A percentile compares a stretch with the other conserved stretches of the same genome.
Evolutionary conservation across 2,797 vertebrate species (phyloP).

Genomic region (Acipenser oxyrinchus): DNA sequence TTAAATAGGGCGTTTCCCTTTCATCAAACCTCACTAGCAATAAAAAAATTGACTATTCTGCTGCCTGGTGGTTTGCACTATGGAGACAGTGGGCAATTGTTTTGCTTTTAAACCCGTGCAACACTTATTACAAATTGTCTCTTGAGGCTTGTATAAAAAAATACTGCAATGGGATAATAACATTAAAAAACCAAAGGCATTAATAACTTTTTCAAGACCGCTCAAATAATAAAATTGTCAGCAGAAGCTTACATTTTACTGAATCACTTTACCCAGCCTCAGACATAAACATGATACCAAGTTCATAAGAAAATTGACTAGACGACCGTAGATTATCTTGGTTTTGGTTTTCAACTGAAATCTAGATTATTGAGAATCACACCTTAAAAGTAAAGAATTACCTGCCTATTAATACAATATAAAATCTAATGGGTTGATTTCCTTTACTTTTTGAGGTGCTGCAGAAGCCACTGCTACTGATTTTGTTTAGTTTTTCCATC

Average conservation of each 20-base stretch:
- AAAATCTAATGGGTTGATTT: not conserved
- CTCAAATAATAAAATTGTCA: conserved; percentile 37
- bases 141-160: conserved; percentile 28
- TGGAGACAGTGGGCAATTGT: conserved; percentile 40
- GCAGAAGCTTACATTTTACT: conserved; percentile 32
- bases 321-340: no score
- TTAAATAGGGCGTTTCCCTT: conserved; percentile 17
- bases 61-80: conserved; percentile 13
- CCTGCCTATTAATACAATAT: no score
- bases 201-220: conserved; percentile 47
- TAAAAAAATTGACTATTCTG: not conserved
- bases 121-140: conserved; percentile 30
- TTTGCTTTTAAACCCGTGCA: conserved; percentile 28
- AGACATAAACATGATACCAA: conserved; percentile 32
- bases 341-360: no score
- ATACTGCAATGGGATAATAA: conserved; percentile 29
- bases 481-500: not conserved
- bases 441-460: not conserved
- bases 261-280: conserved; percentile 33
- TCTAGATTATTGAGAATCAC: no score
- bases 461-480: no score
- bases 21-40: conserved; percentile 18
- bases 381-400: no score
- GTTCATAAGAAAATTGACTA: conserved; percentile 21
- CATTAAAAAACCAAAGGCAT: conserved; percentile 33